A percentile compares a stretch with the other conserved stretches of the same genome.
phyloP scores from a whole-genome alignment of 2,113 vertebrate genomes.

The Strix uralensis region DNA sequence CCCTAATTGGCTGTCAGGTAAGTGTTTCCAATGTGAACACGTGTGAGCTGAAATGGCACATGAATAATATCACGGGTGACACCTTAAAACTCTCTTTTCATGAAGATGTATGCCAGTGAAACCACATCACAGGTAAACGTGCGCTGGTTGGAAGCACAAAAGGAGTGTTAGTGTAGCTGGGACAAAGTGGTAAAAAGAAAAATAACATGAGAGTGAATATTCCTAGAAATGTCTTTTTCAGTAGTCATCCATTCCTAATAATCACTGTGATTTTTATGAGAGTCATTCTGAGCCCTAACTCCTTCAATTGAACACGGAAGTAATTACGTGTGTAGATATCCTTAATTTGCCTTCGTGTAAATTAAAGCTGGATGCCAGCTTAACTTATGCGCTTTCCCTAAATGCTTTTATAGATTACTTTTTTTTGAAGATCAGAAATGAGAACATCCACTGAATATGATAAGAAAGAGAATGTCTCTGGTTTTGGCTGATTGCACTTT shows the following conservation, averaged over 20 bases:
- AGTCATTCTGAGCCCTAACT: neutral
- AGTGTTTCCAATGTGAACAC: neutral
- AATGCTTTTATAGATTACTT: slow-evolving; percentile 19
- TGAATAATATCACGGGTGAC: neutral
- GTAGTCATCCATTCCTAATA: slow-evolving; percentile 10
- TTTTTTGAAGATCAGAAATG: neutral
- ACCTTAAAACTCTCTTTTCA: neutral
- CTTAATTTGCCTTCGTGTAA: slow-evolving; percentile 25
- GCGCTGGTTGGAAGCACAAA: neutral
- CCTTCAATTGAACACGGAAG: neutral
- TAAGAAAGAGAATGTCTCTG: neutral
- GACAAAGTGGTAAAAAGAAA: neutral
- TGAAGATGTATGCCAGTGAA: neutral
- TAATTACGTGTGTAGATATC: slow-evolving; percentile 3
- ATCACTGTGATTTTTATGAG: slow-evolving; percentile 15
- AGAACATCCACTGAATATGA: neutral
- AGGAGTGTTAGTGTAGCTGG: neutral
- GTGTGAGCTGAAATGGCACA: neutral
- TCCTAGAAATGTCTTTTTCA: neutral
- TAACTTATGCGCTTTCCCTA: neutral
- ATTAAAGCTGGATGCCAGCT: slow-evolving; percentile 32
- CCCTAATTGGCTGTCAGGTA: neutral
- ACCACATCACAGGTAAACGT: neutral
- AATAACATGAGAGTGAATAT: neutral
- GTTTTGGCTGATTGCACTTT: slow-evolving; percentile 26